Percentiles rank a stretch among this genome's conserved stretches.
Evolutionary conservation across 2,797 vertebrate species (phyloP).

Genomic region (Numenius phaeopus): DNA sequence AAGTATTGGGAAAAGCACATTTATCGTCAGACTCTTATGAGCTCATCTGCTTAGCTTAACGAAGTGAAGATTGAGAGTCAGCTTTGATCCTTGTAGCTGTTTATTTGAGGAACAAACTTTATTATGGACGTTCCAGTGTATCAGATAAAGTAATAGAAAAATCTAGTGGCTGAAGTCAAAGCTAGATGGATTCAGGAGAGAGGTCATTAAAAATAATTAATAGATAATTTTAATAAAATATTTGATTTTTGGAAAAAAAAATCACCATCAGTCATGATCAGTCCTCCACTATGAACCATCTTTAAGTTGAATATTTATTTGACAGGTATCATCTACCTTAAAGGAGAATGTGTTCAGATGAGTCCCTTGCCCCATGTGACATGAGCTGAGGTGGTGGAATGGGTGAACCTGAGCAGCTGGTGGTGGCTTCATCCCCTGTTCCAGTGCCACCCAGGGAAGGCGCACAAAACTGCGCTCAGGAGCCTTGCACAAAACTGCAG

Average conservation of each 20-base stretch:
- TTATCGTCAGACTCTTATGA: background rate
- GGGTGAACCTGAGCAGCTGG: background rate
- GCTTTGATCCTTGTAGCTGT: background rate
- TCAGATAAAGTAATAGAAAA: background rate
- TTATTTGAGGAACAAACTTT: slow-evolving; percentile 10
- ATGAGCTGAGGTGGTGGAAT: background rate
- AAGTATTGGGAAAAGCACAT: background rate
- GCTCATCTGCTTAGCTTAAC: background rate
- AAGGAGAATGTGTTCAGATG: background rate
- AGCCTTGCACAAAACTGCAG: background rate
- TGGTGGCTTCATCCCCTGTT: background rate
- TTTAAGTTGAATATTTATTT: background rate
- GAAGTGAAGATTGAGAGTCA: background rate
- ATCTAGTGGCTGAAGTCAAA: background rate
- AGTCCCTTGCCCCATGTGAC: background rate
- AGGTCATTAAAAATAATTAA: background rate
- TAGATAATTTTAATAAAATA: background rate
- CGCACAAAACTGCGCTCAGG: background rate
- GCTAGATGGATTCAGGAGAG: background rate
- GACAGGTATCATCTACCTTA: background rate
- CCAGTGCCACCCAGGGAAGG: background rate
- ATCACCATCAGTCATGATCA: background rate
- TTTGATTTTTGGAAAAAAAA: background rate
- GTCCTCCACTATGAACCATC: background rate
- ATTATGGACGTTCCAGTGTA: background rate